Evolutionary conservation across 2,113 vertebrate species (phyloP), one percentile per base, ranked within the genome.

Genomic region (Mixornis gularis): DNA sequence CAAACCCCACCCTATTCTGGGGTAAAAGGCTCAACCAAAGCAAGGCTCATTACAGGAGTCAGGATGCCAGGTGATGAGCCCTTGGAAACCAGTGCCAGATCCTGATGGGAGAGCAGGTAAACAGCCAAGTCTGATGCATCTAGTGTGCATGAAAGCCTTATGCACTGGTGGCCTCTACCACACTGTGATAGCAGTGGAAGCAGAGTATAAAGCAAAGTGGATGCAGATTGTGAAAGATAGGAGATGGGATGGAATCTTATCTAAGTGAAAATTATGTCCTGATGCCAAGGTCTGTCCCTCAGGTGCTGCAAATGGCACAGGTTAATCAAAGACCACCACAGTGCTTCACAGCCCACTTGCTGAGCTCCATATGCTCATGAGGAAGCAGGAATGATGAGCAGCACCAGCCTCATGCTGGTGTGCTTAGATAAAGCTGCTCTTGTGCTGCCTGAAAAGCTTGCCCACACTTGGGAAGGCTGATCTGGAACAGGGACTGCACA

Each of bases 111-210:
- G 18, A 78, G 26, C n/a, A 83, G n/a, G n/a, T 22, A 66, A 82
- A 32, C 29, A 62, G 13, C 34, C 51, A 56, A 17, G 17, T 13
- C 25, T 65, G 48, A 36, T 19, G 9, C 6, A 29, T 4, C 18
- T 3, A 7, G 7, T 46, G 10, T 21, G 14, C 40, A 27, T 2
- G 3, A 56, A 70, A 55, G 13, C 19, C 10, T 7, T 1, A 3
- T 13, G 34, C 18, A 7, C 2, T 53, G 24, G 12, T 71, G 51
- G 32, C n/a, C 22, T 79, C 17, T 26, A 17, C 18, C 41, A 62
- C 55, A 34, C 17, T 3, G 3, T 30, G 34, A 16, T 2, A 41
- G 29, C 19, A 49, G 53, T 7, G n/a, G 27, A 68, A 84, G 24
- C 10, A 30, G 13, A 32, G 27, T 26, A 41, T 6, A 10, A 41